These are phyloP conservation scores for Pongo pygmaeus DNA, from an alignment of 2,113 vertebrate species.

Conservation along the genomic window DNA sequence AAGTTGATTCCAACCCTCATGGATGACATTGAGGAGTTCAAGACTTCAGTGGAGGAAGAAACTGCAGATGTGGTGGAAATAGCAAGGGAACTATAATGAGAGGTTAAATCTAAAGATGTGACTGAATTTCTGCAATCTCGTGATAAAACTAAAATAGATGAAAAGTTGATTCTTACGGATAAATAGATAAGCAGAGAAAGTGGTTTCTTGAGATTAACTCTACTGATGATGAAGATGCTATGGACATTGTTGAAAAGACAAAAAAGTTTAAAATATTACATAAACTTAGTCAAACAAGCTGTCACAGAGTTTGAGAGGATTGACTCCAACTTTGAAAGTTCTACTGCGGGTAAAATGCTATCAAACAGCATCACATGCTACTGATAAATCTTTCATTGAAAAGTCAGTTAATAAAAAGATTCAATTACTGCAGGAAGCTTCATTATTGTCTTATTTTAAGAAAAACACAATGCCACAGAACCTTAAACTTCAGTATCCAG, in stretches of 20 bases:
- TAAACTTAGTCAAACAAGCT: neutral
- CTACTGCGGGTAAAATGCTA: neutral
- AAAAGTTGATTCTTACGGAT: neutral
- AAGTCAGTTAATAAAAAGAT: neutral
- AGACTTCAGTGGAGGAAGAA: neutral
- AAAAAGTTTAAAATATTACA: neutral
- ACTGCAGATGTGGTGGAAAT: neutral
- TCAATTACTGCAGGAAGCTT: neutral
- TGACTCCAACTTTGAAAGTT: neutral
- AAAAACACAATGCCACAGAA: neutral
- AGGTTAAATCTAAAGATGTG: neutral
- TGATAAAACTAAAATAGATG: neutral
- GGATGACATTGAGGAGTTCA: neutral
- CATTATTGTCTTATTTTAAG: neutral
- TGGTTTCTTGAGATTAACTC: neutral
- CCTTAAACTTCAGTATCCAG: neutral
- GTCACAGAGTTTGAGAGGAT: neutral
- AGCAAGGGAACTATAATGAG: neutral
- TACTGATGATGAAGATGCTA: neutral
- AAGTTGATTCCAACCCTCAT: neutral
- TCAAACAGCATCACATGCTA: neutral
- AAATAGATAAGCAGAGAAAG: neutral
- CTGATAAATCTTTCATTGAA: neutral
- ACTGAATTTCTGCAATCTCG: neutral
- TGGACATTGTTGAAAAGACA: neutral